Base-by-base conservation (phyloP, 2,113 vertebrate genomes). In the Callithrix jacchus region DNA sequence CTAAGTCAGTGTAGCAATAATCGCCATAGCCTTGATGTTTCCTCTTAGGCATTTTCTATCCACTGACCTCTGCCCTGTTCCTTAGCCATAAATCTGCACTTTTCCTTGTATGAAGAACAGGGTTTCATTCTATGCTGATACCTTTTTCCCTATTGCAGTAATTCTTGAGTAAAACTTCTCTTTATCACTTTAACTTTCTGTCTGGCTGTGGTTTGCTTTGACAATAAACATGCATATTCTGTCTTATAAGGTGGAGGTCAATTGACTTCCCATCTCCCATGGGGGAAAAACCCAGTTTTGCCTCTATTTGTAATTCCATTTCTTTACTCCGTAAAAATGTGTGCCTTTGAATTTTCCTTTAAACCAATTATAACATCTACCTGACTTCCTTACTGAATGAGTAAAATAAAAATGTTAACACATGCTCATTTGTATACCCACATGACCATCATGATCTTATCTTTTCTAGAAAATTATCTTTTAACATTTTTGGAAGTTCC, bases 351-450 rank as follows among this genome's bases (percentile, higher is more conserved):
- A 66, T 74, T 91, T 87, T 80, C 54, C 94, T 73, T 76, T 92
- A 92, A 95, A 35, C n/a, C 12, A 52, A 9, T 92, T 84, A 77
- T 40, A 47, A 20, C 8, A 18, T 45, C 45, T 68, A 84, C 9
- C 27, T 13, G 12, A 12, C 85, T 64, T 37, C 49, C 47, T 92
- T 5, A 8, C 3, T 40, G 54, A 91, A 68, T 68, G 35, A 56
- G 52, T 79, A 84, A 85, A 95, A 73, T 66, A 74, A 94, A 90
- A 83, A 66, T 35, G 87, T 49, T 54, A 92, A 73, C 58, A 16
- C 49, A 70, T 42, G 17, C 13, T 82, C n/a, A 49, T 74, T 89
- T 93, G 85, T 89, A 82, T 82, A 86, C n/a, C 56, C 27, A 37
- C 16, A 25, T 47, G 79, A 82, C 58, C 85, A 6, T 81, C 8